Base-by-base conservation (phyloP, 2,888 invertebrate species). In the Lomographa bimaculata region DNA sequence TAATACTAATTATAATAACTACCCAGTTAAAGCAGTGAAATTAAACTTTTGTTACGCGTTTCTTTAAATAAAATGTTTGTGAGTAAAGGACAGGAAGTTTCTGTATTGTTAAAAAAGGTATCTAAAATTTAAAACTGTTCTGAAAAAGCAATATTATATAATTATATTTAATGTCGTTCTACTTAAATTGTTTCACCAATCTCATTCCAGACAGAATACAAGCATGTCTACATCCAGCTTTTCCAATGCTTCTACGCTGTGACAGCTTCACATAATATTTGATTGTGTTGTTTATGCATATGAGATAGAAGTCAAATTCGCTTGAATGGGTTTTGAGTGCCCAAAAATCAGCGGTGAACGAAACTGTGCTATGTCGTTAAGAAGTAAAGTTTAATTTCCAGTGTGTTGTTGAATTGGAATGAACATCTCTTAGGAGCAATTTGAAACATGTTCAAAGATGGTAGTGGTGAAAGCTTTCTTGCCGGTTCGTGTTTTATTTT, bases 401-500 rank as follows among this genome's bases (percentile, higher is more conserved):
- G 48, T 51, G 59, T 21, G n/a, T 8, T 7, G 25, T 3, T n/a
- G 18, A 38, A 36, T 35, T 10, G 6, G 21, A 9, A 34, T 23
- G 40, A 57, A 50, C 59, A 60, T 73, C 77, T 77, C 80, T 63
- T 70, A 78, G 79, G 79, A 71, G 60, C 77, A 74, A 79, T 81
- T 79, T 79, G 74, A 75, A 75, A 74, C 80, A 77, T 78, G 78
- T 78, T 76, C 72, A 63, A 70, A 71, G 75, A 79, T 73, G 78
- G 67, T 79, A 64, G 78, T 69, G 76, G 76, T 74, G 79, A 80
- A 80, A 81, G 82, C 79, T 79, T 42, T 35, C 81, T 80, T 80
- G 79, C 79, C 77, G 71, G 71, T 71, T 76, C 65, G 69, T 73
- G 74, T 72, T 79, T 77, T 79, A 77, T 77, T 81, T 83, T 79